phyloP scores from a whole-genome alignment of 64 coral and sea anemone species.

The Pocillopora damicornis region DNA sequence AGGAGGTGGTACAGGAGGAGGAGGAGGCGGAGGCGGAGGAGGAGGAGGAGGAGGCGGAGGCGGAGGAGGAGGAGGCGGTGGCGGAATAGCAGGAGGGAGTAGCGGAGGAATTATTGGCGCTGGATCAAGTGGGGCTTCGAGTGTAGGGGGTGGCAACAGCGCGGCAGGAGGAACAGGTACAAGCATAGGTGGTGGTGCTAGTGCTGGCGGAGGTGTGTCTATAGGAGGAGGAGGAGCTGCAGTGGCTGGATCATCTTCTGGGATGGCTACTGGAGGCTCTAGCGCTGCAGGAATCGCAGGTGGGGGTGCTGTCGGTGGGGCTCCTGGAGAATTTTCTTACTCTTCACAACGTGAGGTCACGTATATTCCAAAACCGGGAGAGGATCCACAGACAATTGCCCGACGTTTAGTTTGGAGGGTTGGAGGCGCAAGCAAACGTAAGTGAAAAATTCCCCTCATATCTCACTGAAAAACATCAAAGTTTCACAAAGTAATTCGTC shows the following conservation, averaged over 20 bases:
- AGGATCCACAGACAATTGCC: slow-evolving; percentile 39
- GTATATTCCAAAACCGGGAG: slow-evolving; percentile 19
- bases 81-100: neutral
- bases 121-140: neutral
- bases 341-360: slow-evolving; percentile 4
- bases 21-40: slow-evolving; percentile 5
- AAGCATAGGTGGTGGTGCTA: neutral
- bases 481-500: neutral
- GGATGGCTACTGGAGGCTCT: neutral
- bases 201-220: neutral
- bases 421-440: slow-evolving; percentile 53
- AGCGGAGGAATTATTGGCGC: neutral
- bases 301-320: neutral
- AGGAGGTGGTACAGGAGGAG: slow-evolving; percentile 3
- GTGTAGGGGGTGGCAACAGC: neutral
- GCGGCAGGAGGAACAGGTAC: neutral
- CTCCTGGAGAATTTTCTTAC: neutral
- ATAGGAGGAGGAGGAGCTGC: neutral
- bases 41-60: neutral
- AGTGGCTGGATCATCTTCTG: neutral
- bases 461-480: neutral
- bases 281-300: neutral
- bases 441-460: neutral
- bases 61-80: neutral
- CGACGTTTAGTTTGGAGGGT: slow-evolving; percentile 26